A percentile compares a stretch with the other conserved stretches of the same genome.
Evolutionary conservation across 2,113 vertebrate species (phyloP).

Genomic region (Osmerus mordax): DNA sequence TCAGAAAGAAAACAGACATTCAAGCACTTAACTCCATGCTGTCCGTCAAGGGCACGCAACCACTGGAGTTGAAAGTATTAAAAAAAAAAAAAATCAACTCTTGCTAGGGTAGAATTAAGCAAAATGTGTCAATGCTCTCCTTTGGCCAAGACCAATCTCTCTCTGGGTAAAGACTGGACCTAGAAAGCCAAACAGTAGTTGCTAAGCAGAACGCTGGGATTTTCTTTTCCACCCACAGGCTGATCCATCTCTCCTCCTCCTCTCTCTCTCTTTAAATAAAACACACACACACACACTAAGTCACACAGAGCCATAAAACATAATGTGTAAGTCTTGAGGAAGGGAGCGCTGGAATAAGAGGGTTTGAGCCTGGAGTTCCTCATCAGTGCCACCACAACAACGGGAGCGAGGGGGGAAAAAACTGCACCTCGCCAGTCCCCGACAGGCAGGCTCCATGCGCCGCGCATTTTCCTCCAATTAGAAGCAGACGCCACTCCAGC

Average conservation of each 20-base stretch:
- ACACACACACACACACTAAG: conserved; percentile 3
- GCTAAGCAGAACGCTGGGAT: conserved; percentile 35
- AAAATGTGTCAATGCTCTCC: conserved; percentile 23
- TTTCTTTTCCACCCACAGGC: conserved; percentile 53
- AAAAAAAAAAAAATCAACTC: not conserved
- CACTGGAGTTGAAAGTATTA: too few relatives aligned
- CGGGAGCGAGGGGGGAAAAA: conserved; percentile 47
- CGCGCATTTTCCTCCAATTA: conserved; percentile 74
- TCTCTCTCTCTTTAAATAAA: conserved; percentile 26
- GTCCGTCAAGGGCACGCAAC: too few relatives aligned
- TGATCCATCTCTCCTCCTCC: conserved; percentile 32
- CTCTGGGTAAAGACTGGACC: conserved; percentile 38
- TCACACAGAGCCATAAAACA: conserved; percentile 38
- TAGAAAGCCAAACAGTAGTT: conserved; percentile 39
- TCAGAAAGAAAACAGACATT: too few relatives aligned
- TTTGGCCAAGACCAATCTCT: conserved; percentile 46
- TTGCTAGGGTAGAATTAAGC: conserved; percentile 29
- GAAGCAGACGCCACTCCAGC: conserved; percentile 65
- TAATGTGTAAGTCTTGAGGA: conserved; percentile 40
- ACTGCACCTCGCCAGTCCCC: conserved; percentile 48
- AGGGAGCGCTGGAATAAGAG: conserved; percentile 40
- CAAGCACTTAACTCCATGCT: too few relatives aligned
- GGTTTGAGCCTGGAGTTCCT: conserved; percentile 44
- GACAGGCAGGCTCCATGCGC: conserved; percentile 55
- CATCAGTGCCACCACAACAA: conserved; percentile 64